Percentiles rank a stretch among this genome's conserved stretches.
phyloP scores from a whole-genome alignment of 1,140 invertebrate genomes.

The Nebria ingens region DNA sequence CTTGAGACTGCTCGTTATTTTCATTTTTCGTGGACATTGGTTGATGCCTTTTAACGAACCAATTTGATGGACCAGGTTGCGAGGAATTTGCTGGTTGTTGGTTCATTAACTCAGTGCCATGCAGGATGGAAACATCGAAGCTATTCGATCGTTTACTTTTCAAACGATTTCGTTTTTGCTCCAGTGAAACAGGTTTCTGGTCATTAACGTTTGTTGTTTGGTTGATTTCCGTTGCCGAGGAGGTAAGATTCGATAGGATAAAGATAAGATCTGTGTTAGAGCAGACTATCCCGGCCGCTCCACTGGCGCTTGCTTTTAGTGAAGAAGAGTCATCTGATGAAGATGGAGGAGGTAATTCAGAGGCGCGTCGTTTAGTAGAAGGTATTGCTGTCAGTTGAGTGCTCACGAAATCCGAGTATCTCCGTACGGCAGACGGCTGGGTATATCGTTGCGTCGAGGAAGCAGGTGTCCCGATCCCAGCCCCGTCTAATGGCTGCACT shows the following conservation, averaged over 20 bases:
- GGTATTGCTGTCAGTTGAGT: conserved; percentile 42
- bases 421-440: conserved; percentile 35
- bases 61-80: conserved; percentile 43
- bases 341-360: conserved; percentile 47
- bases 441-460: conserved; percentile 46
- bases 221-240: conserved; percentile 68
- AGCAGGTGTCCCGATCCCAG: conserved; percentile 36
- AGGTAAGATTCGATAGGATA: conserved; percentile 67
- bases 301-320: conserved; percentile 26
- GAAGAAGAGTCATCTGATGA: conserved; percentile 28
- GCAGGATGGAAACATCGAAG: conserved; percentile 65
- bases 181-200: conserved; percentile 24
- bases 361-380: conserved; percentile 46
- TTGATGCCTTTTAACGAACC: conserved; percentile 64
- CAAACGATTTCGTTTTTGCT: conserved; percentile 42
- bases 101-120: conserved; percentile 36
- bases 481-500: conserved; percentile 61
- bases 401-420: conserved; percentile 61
- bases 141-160: conserved; percentile 64
- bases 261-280: conserved; percentile 68
- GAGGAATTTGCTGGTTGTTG: conserved; percentile 27
- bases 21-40: conserved; percentile 52
- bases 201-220: conserved; percentile 35
- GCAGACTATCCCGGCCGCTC: conserved; percentile 50
- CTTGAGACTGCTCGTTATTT: conserved; percentile 38